Evolutionary conservation across 2,113 vertebrate genomes (phyloP), one percentile per base, ranked within the genome.

Genomic region (Leucoraja erinaceus): DNA sequence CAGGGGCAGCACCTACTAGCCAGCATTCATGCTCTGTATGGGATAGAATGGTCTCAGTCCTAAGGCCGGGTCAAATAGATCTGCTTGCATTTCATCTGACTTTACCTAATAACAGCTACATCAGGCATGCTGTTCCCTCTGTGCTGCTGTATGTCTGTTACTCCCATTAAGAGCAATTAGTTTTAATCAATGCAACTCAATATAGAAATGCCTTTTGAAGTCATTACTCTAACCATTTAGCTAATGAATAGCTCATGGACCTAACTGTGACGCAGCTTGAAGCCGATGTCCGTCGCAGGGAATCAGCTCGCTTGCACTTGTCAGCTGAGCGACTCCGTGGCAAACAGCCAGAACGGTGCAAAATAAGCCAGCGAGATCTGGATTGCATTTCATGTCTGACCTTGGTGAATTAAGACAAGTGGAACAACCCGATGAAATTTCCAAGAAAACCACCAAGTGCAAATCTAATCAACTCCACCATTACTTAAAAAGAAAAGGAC

Each of bases 391-490:
- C 83, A 63, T 3, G n/a, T 86, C 10, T 88, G 83, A 88, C 83
- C 83, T 88, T 88, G 83, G 28, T n/a, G 59, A 88, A 88, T 18
- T 88, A 63, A 88, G 59, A 33, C 83, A 88, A 88, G 83, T 66
- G 59, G 83, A 88, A 63, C 28, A 31, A 33, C 61, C n/a, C 83
- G 16, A 88, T 63, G 59, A 88, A 66, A 14, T n/a, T 88, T 63
- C 83, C 56, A 88, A 88, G 28, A 5, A 63, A 88, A 88, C 61
- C 83, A 31, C 59, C 6, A 59, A 86, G 56, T 86, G 25, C 11
- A 86, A 63, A 88, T 88, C 83, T 63, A 88, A 88, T 88, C 28
- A 88, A 31, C 28, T 88, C 28, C 83, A 63, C 59, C 25, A 7
- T 88, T 33, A 31, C 59, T 63, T 88, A 88, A 86, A 86, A 61